A percentile compares a stretch with the other conserved stretches of the same genome.
phyloP scores from a whole-genome alignment of 2,113 vertebrate genomes.

The Prietella phreatophila region DNA sequence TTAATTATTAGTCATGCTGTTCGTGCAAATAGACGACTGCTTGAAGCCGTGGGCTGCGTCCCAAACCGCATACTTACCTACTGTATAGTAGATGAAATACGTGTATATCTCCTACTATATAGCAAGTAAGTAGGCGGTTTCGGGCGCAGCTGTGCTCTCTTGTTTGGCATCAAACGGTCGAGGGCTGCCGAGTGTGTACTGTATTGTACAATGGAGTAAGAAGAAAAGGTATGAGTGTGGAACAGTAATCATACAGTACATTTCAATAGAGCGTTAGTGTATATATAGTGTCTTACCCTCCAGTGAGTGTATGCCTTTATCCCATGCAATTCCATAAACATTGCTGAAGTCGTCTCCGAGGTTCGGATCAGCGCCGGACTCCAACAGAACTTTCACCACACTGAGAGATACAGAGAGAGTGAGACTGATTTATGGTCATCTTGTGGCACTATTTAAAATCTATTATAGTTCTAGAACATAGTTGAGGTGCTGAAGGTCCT shows the following conservation, averaged over 20 bases:
- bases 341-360: constrained; percentile 91
- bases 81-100: too few species aligned
- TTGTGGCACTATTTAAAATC: background rate
- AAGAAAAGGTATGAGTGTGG: background rate
- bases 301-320: constrained; percentile 88
- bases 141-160: too few species aligned
- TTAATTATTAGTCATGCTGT: too few species aligned
- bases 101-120: too few species aligned
- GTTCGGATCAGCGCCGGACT: constrained; percentile 86
- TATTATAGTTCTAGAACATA: background rate
- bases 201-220: too few species aligned
- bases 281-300: constrained; percentile 80
- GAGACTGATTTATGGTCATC: background rate
- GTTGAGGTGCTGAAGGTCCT: background rate
- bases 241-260: background rate
- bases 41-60: too few species aligned
- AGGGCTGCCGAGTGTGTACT: too few species aligned
- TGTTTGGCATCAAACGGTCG: too few species aligned
- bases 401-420: constrained; percentile 62
- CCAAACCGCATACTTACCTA: too few species aligned
- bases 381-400: constrained; percentile 81
- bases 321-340: constrained; percentile 87
- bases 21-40: too few species aligned
- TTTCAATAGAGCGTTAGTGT: background rate
- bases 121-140: too few species aligned